These are phyloP conservation scores for Puntigrus tetrazona DNA, from an alignment of 2,113 vertebrate species.

Conservation along the genomic window DNA sequence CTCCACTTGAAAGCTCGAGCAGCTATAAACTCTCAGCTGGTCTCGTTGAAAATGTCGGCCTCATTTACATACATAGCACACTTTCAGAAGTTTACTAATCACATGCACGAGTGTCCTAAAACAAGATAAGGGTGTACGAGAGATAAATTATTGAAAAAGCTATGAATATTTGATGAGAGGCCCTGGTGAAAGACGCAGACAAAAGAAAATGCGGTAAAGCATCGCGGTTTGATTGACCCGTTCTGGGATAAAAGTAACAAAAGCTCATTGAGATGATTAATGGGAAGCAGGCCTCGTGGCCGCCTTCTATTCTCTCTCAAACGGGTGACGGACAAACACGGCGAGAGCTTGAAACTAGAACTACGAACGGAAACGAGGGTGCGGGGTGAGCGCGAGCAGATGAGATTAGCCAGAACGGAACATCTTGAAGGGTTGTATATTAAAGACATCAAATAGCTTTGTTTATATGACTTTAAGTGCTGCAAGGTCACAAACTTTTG, in stretches of 20 bases:
- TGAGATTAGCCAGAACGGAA: constrained; percentile 11
- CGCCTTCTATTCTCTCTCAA: constrained; percentile 34
- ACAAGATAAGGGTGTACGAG: constrained; percentile 33
- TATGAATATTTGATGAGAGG: constrained; percentile 52
- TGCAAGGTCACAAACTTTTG: not conserved
- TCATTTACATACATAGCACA: constrained; percentile 51
- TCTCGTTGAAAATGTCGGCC: constrained; percentile 1
- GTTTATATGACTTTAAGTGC: constrained; percentile 5
- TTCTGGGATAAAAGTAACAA: constrained; percentile 40
- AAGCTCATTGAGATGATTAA: constrained; percentile 46
- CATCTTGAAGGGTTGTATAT: not conserved
- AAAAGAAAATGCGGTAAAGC: constrained; percentile 44
- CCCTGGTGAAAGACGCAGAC: constrained; percentile 35
- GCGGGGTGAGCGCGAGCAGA: not conserved
- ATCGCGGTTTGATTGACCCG: constrained; percentile 40
- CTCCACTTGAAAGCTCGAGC: constrained; percentile 26
- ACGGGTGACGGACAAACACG: constrained; percentile 27
- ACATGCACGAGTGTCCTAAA: constrained; percentile 42
- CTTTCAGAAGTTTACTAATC: constrained; percentile 51
- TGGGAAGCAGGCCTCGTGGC: not conserved
- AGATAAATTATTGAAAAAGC: constrained; percentile 54
- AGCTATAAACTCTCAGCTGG: constrained; percentile 20
- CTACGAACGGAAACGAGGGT: not conserved
- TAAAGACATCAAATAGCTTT: not conserved
- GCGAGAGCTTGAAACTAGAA: not conserved